These are phyloP conservation scores for Aramus guarauna DNA, from an alignment of 2,113 vertebrate species.

Conservation along the genomic window DNA sequence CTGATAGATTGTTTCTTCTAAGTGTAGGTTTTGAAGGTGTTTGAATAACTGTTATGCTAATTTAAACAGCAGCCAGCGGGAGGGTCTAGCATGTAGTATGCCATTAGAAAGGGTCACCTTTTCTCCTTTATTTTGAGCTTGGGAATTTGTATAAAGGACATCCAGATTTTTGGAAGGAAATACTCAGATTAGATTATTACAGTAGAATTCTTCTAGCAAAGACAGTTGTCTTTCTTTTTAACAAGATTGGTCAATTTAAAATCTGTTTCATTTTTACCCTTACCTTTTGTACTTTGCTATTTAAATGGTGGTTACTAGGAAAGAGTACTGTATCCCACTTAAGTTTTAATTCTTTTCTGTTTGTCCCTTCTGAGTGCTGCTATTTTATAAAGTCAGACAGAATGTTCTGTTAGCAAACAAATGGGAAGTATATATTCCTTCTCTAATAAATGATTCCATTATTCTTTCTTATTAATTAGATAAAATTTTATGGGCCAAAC, in stretches of 20 bases:
- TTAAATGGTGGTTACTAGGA: neutral
- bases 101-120: neutral
- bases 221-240: neutral
- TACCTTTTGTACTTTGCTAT: neutral
- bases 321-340: neutral
- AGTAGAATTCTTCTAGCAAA: neutral
- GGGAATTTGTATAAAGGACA: neutral
- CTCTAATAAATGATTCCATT: conserved; percentile 32
- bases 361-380: neutral
- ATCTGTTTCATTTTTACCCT: neutral
- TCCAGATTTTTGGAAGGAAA: neutral
- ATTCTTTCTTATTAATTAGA: conserved; percentile 18
- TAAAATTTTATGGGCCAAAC: neutral
- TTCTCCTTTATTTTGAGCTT: neutral
- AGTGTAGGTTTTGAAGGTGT: neutral
- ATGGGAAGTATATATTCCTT: conserved; percentile 39
- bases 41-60: neutral
- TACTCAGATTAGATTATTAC: neutral
- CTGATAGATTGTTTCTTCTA: neutral
- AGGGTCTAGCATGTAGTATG: neutral
- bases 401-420: conserved; percentile 55
- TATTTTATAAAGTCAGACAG: conserved; percentile 11
- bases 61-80: neutral
- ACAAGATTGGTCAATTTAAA: neutral
- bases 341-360: conserved; percentile 6